Conservation (phyloP, 2,888 invertebrate genomes). For the Caenorhabditis macrosperma region DNA sequence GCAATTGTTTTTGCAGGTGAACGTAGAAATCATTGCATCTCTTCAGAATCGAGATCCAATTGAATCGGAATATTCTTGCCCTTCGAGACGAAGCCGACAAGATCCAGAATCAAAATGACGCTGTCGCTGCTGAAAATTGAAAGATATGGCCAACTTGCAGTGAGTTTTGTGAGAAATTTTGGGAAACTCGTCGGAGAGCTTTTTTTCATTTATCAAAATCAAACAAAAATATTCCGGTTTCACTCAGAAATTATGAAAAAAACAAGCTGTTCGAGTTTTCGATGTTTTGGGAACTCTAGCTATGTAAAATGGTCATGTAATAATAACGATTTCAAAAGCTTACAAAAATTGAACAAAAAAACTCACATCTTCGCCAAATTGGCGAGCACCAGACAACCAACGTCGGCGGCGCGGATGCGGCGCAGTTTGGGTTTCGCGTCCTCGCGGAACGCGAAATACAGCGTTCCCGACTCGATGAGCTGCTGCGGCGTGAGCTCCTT, state of each 20-base stretch:
- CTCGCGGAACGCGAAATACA: conserved; percentile 16
- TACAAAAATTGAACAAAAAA: neutral
- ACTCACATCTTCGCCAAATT: conserved; percentile 27
- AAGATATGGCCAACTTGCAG: no score
- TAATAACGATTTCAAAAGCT: neutral
- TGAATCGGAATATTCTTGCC: conserved; percentile 27
- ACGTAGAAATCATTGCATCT: no score
- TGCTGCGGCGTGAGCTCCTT: neutral
- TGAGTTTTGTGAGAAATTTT: neutral
- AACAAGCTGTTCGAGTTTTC: no score
- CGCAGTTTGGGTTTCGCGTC: conserved; percentile 18
- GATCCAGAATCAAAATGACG: conserved; percentile 29
- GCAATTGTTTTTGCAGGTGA: no score
- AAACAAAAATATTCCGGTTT: no score
- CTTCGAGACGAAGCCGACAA: conserved; percentile 16
- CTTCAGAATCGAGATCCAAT: conserved; percentile 3
- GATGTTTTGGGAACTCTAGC: no score
- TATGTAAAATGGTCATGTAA: no score
- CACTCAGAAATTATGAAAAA: no score
- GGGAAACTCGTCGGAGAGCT: neutral
- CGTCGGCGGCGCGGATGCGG: neutral
- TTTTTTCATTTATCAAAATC: no score
- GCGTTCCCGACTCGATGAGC: neutral
- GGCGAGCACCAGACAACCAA: neutral
- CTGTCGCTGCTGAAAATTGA: conserved; percentile 13